Percentiles rank a stretch among this genome's conserved stretches.
phyloP scores from a whole-genome alignment of 2,797 vertebrate species.

The Notamacropus eugenii region DNA sequence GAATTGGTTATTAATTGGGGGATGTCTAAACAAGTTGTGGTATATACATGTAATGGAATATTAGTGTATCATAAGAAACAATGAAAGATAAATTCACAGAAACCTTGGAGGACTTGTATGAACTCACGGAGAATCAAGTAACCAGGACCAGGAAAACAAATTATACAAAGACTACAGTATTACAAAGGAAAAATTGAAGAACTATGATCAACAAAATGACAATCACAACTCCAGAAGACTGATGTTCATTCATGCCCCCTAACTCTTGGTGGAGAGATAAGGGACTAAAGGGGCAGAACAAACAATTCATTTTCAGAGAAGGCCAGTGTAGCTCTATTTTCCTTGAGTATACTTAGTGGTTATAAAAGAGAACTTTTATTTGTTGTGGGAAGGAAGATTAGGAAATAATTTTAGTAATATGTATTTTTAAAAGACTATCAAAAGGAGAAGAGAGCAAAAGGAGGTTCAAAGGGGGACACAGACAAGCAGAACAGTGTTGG shows the following conservation, averaged over 20 bases:
- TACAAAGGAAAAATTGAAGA: not conserved
- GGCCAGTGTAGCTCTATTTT: not conserved
- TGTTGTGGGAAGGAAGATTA: not conserved
- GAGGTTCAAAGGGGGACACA: not conserved
- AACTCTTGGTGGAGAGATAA: not conserved
- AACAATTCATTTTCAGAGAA: not conserved
- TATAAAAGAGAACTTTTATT: not conserved
- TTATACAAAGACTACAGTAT: not conserved
- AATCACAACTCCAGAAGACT: not conserved
- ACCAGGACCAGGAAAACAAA: not conserved
- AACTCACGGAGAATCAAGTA: not conserved
- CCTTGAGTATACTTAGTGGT: not conserved
- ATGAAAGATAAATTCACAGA: not conserved
- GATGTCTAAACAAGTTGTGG: not conserved
- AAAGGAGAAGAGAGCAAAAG: not conserved
- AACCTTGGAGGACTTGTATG: not conserved
- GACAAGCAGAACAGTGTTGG: not conserved
- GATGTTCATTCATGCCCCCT: not conserved
- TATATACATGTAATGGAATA: not conserved
- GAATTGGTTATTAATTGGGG: not conserved
- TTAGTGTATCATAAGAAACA: not conserved
- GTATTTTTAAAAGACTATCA: not conserved
- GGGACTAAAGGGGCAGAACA: not conserved
- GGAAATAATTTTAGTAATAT: not conserved
- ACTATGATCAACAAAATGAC: not conserved